These are phyloP conservation scores for Onychomys leucogaster DNA, from an alignment of 2,797 vertebrate species.

Conservation along the genomic window DNA sequence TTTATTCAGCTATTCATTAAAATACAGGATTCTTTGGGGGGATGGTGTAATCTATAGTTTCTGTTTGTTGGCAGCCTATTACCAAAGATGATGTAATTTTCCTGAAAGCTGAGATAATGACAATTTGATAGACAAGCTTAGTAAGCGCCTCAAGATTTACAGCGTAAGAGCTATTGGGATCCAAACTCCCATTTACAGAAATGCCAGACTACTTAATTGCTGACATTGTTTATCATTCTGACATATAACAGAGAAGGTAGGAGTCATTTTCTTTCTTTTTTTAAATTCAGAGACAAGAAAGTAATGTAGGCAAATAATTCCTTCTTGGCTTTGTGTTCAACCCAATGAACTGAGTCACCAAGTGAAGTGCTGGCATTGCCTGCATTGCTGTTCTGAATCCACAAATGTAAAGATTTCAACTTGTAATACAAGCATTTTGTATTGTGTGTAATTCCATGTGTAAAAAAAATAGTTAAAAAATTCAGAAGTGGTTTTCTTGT, in stretches of 20 bases:
- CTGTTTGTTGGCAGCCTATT: conserved; percentile 77
- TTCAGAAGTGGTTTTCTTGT: conserved; percentile 63
- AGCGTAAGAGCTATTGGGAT: conserved; percentile 64
- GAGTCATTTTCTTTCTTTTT: conserved; percentile 46
- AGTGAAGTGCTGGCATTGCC: conserved; percentile 65
- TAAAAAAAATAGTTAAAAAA: conserved; percentile 76
- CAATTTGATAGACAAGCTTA: conserved; percentile 62
- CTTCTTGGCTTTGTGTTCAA: conserved; percentile 64
- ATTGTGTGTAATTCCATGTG: conserved; percentile 68
- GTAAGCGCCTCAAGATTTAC: conserved; percentile 64
- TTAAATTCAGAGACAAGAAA: conserved; percentile 62
- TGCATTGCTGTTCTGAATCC: conserved; percentile 69
- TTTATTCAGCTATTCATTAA: conserved; percentile 85
- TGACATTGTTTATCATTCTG: conserved; percentile 67
- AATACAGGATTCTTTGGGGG: conserved; percentile 81
- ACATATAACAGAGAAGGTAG: conserved; percentile 61
- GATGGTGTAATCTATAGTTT: conserved; percentile 79
- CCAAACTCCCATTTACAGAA: conserved; percentile 58
- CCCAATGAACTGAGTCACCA: conserved; percentile 67
- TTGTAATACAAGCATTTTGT: conserved; percentile 41
- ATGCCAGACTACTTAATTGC: conserved; percentile 61
- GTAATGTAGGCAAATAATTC: conserved; percentile 62
- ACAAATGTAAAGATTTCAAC: conserved; percentile 72
- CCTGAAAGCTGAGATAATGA: conserved; percentile 77
- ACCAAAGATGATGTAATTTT: conserved; percentile 74